Evolutionary conservation across 2,113 vertebrate genomes (phyloP).

Genomic region (Archilochus colubris): DNA sequence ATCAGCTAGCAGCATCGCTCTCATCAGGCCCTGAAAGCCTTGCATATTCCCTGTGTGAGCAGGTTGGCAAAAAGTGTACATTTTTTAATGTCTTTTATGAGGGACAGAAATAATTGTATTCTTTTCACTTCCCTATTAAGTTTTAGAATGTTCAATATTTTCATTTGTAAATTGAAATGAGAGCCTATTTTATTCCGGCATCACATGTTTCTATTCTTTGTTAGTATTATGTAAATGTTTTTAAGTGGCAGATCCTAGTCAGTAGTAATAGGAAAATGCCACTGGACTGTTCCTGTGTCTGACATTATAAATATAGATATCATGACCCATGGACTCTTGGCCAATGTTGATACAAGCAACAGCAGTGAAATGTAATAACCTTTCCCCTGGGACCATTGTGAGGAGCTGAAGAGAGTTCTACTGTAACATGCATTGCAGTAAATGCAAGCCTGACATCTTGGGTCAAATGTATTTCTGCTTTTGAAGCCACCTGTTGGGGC

Average conservation of each 20-base stretch:
- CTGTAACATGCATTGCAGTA: background rate
- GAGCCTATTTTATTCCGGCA: background rate
- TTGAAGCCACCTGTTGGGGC: background rate
- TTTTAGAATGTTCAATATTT: slow-evolving; percentile 34
- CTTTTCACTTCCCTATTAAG: background rate
- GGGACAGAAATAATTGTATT: background rate
- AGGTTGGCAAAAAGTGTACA: background rate
- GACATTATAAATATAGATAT: background rate
- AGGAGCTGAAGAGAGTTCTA: background rate
- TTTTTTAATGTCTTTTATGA: background rate
- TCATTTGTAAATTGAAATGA: background rate
- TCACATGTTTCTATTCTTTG: background rate
- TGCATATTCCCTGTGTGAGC: background rate
- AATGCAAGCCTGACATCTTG: background rate
- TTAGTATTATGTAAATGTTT: slow-evolving; percentile 9
- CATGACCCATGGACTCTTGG: background rate
- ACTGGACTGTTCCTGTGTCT: background rate
- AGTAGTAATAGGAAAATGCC: background rate
- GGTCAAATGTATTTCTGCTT: background rate
- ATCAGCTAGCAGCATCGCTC: background rate
- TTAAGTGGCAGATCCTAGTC: background rate
- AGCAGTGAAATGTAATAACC: background rate
- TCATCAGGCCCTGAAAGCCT: background rate
- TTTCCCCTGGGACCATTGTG: background rate
- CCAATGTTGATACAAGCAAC: background rate